Percentiles rank a stretch among this genome's conserved stretches.
Evolutionary conservation across 2,113 vertebrate species (phyloP).

Genomic region (Stegastes partitus): DNA sequence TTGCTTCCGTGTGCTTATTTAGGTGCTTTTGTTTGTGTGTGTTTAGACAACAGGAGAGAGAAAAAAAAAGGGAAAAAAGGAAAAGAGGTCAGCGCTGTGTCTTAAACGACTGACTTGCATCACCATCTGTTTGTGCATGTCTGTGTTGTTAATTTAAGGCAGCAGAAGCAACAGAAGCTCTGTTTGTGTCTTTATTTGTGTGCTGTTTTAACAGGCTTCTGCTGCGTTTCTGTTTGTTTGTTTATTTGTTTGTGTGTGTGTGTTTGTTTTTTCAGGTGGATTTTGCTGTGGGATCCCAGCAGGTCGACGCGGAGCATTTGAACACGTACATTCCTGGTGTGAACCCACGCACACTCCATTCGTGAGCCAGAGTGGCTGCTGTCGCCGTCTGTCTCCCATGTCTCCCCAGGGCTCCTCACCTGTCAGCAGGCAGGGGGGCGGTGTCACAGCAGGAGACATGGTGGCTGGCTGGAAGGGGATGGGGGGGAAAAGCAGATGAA

Average conservation of each 20-base stretch:
- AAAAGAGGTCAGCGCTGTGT: background rate
- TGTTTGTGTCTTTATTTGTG: constrained; percentile 32
- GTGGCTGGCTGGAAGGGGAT: background rate
- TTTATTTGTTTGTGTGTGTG: constrained; percentile 55
- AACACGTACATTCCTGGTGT: constrained; percentile 19
- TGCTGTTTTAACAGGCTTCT: constrained; percentile 49
- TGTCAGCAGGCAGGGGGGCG: constrained; percentile 30
- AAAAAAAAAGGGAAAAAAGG: background rate
- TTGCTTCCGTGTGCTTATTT: constrained; percentile 19
- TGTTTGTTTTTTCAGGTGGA: constrained; percentile 63
- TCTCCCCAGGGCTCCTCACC: constrained; percentile 44
- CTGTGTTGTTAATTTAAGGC: constrained; percentile 31
- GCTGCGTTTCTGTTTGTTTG: constrained; percentile 28
- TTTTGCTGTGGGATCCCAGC: constrained; percentile 49
- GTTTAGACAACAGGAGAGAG: background rate
- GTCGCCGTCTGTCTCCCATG: background rate
- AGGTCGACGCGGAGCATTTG: background rate
- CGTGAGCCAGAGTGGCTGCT: background rate
- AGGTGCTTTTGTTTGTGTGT: constrained; percentile 6
- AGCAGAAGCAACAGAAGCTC: constrained; percentile 38
- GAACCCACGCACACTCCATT: constrained; percentile 26
- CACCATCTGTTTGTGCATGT: constrained; percentile 5
- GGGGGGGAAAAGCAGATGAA: too few relatives aligned
- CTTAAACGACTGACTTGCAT: background rate
- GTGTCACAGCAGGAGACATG: background rate